These are phyloP conservation scores for Chloropsis cyanopogon DNA, from an alignment of 2,113 vertebrate species.

Conservation along the genomic window DNA sequence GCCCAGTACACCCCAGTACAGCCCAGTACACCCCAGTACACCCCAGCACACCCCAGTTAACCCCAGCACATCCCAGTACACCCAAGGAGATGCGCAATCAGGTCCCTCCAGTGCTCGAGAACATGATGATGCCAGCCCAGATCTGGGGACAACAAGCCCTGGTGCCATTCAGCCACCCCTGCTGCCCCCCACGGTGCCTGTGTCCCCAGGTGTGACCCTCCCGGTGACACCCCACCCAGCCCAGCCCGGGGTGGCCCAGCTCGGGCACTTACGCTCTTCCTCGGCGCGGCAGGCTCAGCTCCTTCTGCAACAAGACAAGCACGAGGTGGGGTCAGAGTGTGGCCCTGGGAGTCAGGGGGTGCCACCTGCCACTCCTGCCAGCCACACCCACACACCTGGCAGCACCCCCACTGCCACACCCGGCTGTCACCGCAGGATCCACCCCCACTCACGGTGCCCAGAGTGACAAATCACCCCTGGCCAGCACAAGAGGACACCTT, in stretches of 20 bases:
- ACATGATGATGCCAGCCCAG: rapidly evolving
- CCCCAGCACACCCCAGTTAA: neutral
- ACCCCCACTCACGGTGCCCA: rapidly evolving
- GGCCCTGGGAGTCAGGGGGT: rapidly evolving
- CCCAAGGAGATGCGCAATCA: rapidly evolving
- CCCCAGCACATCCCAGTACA: neutral
- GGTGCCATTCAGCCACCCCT: rapidly evolving
- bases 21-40: neutral
- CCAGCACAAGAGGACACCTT: neutral
- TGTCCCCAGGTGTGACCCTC: neutral
- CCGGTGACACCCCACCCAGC: neutral
- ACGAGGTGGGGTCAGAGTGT: neutral
- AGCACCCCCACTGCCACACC: neutral
- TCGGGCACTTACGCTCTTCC: constrained; percentile 85
- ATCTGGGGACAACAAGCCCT: neutral
- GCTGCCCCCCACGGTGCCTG: rapidly evolving
- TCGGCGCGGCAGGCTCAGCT: constrained; percentile 90
- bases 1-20: neutral
- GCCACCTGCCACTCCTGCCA: neutral
- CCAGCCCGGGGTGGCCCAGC: neutral
- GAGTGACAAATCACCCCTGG: neutral
- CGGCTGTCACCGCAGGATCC: rapidly evolving
- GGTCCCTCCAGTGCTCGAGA: neutral
- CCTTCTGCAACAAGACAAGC: constrained; percentile 81
- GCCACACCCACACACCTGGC: rapidly evolving